phyloP scores from a whole-genome alignment of 2,888 invertebrate species.

The Nomada hirtipes region DNA sequence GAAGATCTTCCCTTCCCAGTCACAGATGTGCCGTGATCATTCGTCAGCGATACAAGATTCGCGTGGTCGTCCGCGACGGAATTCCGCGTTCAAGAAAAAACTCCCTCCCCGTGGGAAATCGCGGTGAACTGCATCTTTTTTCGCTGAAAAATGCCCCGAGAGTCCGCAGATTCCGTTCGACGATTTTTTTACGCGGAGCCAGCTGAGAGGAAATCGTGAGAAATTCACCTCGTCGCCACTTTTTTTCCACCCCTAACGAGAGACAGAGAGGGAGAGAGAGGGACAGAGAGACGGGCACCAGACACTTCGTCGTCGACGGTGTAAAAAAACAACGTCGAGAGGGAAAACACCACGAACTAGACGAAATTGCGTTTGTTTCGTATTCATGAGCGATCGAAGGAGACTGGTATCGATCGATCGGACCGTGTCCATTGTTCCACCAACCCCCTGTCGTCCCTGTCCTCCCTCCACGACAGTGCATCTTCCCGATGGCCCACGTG shows the following conservation, averaged over 20 bases:
- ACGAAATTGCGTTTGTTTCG: constrained; percentile 63
- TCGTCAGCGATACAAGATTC: constrained; percentile 30
- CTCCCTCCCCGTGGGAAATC: constrained; percentile 61
- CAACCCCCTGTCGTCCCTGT: constrained; percentile 15
- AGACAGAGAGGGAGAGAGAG: constrained; percentile 3
- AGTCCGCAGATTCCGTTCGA: constrained; percentile 46
- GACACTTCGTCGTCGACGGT: not conserved
- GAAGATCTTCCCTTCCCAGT: not conserved
- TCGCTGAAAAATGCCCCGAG: constrained; percentile 32
- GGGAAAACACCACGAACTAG: constrained; percentile 62
- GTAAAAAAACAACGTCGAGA: not conserved
- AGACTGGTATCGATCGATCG: constrained; percentile 75
- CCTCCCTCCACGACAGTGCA: constrained; percentile 42
- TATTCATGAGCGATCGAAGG: constrained; percentile 75
- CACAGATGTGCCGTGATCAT: constrained; percentile 28
- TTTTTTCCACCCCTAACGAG: constrained; percentile 41
- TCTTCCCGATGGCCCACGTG: constrained; percentile 66
- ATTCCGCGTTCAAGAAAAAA: constrained; percentile 30
- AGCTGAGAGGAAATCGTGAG: constrained; percentile 71
- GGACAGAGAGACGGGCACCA: not conserved
- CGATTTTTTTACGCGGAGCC: constrained; percentile 57
- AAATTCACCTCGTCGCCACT: constrained; percentile 40
- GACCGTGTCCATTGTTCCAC: constrained; percentile 62
- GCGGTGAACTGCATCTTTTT: constrained; percentile 12
- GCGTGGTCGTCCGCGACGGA: constrained; percentile 7